Conservation (phyloP, 2,113 vertebrate genomes). For the Psilopogon haemacephalus region DNA sequence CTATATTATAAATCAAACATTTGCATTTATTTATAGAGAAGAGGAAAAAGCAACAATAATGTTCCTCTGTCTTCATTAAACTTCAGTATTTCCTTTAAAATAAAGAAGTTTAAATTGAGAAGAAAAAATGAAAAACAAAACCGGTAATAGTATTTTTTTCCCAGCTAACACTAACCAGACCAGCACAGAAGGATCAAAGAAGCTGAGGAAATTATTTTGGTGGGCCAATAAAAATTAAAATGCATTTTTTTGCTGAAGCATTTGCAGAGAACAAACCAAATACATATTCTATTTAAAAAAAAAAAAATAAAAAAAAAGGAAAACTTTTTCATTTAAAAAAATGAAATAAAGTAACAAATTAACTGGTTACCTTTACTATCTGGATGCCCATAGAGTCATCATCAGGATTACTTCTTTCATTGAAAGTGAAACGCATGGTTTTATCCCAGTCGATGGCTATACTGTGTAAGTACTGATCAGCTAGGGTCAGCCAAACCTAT, state of each 20-base stretch:
- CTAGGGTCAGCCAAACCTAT: conserved; percentile 95
- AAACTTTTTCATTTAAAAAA: not conserved
- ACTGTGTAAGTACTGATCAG: conserved; percentile 94
- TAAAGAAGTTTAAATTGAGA: not conserved
- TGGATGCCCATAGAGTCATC: conserved; percentile 98
- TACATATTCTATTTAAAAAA: not conserved
- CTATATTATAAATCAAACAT: not conserved
- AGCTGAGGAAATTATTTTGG: not conserved
- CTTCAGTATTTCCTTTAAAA: not conserved
- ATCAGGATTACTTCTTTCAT: conserved; percentile 97
- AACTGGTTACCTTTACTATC: conserved; percentile 90
- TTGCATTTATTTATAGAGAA: not conserved
- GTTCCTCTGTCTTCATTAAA: not conserved
- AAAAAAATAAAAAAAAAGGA: not conserved
- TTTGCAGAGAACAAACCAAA: not conserved
- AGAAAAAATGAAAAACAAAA: not conserved
- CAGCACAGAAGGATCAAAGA: not conserved
- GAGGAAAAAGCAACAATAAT: not conserved
- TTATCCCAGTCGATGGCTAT: conserved; percentile 99
- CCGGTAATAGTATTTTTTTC: not conserved
- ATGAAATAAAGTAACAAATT: not conserved
- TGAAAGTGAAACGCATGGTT: conserved; percentile 96
- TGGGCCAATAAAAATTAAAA: not conserved
- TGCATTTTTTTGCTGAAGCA: not conserved
- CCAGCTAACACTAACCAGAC: not conserved